A percentile compares a stretch with the other conserved stretches of the same genome.
Conservation (phyloP, 1,140 invertebrate genomes). For the Trichonephila inaurata region DNA sequence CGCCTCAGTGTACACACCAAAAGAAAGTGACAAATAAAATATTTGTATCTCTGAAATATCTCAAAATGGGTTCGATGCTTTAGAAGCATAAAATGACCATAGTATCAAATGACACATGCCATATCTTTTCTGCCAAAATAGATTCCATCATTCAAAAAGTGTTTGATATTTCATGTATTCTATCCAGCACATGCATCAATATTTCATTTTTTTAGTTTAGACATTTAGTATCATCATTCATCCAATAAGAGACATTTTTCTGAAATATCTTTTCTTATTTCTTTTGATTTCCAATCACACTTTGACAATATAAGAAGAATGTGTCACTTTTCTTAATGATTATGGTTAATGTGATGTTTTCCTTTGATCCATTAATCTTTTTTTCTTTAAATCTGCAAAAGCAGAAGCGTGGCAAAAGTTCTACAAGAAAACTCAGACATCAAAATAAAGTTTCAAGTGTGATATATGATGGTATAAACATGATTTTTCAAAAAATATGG, state of each 20-base stretch:
- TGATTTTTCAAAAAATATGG: too few relatives aligned
- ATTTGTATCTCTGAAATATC: neutral
- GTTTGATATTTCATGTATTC: neutral
- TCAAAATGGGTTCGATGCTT: neutral
- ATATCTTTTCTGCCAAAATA: neutral
- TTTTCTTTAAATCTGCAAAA: too few relatives aligned
- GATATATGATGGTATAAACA: too few relatives aligned
- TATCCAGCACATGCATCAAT: neutral
- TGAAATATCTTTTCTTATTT: neutral
- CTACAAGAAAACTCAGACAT: neutral
- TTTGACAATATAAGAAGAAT: neutral
- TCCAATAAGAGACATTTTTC: neutral
- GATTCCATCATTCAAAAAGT: neutral
- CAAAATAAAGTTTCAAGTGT: neutral
- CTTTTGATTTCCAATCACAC: neutral
- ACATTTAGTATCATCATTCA: neutral
- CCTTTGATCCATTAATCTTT: too few relatives aligned
- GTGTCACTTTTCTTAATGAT: neutral
- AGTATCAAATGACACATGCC: neutral
- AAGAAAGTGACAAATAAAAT: too few relatives aligned
- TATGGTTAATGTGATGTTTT: neutral
- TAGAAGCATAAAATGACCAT: neutral
- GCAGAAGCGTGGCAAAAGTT: too few relatives aligned
- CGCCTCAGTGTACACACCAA: too few relatives aligned
- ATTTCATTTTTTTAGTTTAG: neutral